These are phyloP conservation scores for Kradibia gibbosae DNA, from an alignment of 1,140 invertebrate species.

Conservation along the genomic window DNA sequence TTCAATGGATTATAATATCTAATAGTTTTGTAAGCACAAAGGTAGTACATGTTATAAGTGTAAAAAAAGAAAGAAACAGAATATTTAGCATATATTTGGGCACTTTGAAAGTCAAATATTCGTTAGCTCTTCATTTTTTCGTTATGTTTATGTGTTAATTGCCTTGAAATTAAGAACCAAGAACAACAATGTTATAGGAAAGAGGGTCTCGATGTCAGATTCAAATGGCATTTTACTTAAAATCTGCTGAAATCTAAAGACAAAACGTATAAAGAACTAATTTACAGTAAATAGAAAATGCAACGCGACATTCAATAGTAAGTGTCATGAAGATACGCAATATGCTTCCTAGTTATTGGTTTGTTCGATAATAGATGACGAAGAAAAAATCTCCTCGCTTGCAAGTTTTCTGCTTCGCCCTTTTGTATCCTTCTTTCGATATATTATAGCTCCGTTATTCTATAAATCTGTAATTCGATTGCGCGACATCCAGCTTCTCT, in stretches of 20 bases:
- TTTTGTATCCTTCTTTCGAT: not conserved
- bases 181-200: not conserved
- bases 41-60: no score
- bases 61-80: no score
- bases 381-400: constrained; percentile 30
- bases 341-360: not conserved
- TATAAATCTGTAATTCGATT: constrained; percentile 38
- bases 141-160: not conserved
- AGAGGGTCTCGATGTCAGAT: not conserved
- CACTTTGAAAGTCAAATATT: constrained; percentile 48
- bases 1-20: no score
- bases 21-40: no score
- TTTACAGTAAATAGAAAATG: constrained; percentile 40
- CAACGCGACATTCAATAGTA: not conserved
- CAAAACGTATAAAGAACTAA: constrained; percentile 25
- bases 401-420: constrained; percentile 15
- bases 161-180: not conserved
- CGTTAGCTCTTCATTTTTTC: not conserved
- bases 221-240: not conserved
- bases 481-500: not conserved
- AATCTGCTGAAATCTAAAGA: constrained; percentile 4
- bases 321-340: not conserved
- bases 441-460: not conserved
- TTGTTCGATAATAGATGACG: constrained; percentile 9
- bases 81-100: constrained; percentile 52